Conservation (phyloP, 2,888 invertebrate species). For the Drosophila borborema region DNA sequence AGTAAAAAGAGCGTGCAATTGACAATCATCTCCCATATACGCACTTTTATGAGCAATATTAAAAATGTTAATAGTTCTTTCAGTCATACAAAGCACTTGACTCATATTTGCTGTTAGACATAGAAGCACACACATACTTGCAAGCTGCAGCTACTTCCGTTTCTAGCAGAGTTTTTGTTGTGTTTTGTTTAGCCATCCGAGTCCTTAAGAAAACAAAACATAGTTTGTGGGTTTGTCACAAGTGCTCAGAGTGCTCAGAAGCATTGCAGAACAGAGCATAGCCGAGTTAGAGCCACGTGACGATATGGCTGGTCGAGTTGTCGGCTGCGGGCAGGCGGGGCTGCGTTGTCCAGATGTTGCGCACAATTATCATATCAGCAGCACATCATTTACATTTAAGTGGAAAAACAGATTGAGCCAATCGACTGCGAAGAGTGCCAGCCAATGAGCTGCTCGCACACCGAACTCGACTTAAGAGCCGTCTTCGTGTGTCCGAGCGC, state of each 20-base stretch:
- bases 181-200: slow-evolving; percentile 58
- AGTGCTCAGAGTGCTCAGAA: slow-evolving; percentile 33
- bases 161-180: slow-evolving; percentile 38
- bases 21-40: slow-evolving; percentile 35
- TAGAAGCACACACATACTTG: slow-evolving; percentile 36
- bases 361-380: slow-evolving; percentile 77
- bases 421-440: slow-evolving; percentile 35
- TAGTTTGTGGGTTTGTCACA: slow-evolving; percentile 72
- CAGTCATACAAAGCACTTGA: slow-evolving; percentile 71
- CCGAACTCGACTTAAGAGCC: slow-evolving; percentile 54
- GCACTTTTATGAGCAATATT: slow-evolving; percentile 56
- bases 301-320: slow-evolving; percentile 33
- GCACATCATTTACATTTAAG: slow-evolving; percentile 76
- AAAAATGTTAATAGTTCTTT: slow-evolving; percentile 42
- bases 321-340: background rate
- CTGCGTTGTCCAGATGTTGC: slow-evolving; percentile 69
- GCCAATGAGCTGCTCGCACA: slow-evolving; percentile 21
- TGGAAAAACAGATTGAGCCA: slow-evolving; percentile 71
- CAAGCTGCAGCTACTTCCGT: slow-evolving; percentile 62
- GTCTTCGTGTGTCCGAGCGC: slow-evolving; percentile 14
- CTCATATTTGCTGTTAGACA: slow-evolving; percentile 53
- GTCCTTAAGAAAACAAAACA: slow-evolving; percentile 53
- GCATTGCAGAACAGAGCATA: background rate
- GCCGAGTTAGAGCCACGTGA: slow-evolving; percentile 59
- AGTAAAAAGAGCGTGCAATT: slow-evolving; percentile 63